Conservation (phyloP, 1,140 invertebrate genomes). For the Euborellia annulipes region DNA sequence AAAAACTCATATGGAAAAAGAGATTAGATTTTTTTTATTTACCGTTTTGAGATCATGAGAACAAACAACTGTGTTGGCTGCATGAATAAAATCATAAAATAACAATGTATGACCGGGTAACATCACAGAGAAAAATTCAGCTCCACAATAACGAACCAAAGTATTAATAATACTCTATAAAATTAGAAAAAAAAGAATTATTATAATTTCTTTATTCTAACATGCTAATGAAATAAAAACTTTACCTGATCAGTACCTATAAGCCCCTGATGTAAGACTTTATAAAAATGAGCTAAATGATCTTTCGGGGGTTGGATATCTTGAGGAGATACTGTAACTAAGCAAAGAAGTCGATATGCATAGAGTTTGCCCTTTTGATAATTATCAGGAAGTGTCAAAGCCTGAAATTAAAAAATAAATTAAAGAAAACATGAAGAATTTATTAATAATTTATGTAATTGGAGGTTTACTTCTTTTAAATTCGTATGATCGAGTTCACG, state of each 20-base stretch:
- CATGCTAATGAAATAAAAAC: slow-evolving; percentile 8
- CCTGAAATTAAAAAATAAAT: too few relatives aligned
- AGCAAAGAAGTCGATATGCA: slow-evolving; percentile 64
- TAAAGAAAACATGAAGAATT: too few relatives aligned
- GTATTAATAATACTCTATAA: slow-evolving; percentile 44
- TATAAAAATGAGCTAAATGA: slow-evolving; percentile 77
- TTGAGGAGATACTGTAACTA: slow-evolving; percentile 41
- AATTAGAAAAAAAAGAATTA: slow-evolving; percentile 13
- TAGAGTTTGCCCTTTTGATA: slow-evolving; percentile 58
- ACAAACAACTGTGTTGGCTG: slow-evolving; percentile 70
- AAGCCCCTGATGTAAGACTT: slow-evolving; percentile 65
- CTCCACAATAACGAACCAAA: slow-evolving; percentile 53
- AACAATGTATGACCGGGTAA: slow-evolving; percentile 78
- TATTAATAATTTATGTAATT: too few relatives aligned
- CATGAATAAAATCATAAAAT: slow-evolving; percentile 77
- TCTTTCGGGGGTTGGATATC: slow-evolving; percentile 41
- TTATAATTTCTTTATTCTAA: slow-evolving; percentile 7
- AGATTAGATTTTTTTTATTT: too few relatives aligned
- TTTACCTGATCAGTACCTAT: slow-evolving; percentile 35
- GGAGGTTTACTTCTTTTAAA: too few relatives aligned
- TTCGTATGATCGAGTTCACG: too few relatives aligned
- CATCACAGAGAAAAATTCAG: slow-evolving; percentile 71
- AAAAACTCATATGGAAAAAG: too few relatives aligned
- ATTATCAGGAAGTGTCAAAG: slow-evolving; percentile 46
- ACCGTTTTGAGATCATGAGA: slow-evolving; percentile 61